phyloP scores from a whole-genome alignment of 2,797 vertebrate species.

The Chrosomus eos region DNA sequence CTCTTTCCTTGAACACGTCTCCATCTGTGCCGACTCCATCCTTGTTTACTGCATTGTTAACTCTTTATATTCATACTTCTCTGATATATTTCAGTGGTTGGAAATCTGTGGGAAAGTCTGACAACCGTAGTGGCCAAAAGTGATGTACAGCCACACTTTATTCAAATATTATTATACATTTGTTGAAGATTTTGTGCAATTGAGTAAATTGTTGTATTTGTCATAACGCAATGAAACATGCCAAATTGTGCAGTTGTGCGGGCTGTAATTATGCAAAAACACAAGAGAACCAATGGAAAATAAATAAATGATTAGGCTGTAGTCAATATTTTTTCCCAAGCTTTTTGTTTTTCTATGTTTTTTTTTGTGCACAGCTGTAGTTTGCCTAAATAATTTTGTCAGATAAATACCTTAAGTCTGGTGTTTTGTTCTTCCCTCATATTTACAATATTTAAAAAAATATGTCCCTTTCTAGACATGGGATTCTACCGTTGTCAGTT shows the following conservation, averaged over 20 bases:
- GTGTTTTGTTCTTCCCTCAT: not conserved
- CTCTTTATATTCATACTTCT: slow-evolving; percentile 52
- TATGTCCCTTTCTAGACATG: not conserved
- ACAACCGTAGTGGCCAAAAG: not conserved
- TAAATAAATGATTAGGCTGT: not conserved
- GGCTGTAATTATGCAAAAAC: not conserved
- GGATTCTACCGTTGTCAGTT: not conserved
- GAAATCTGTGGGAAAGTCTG: not conserved
- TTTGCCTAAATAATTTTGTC: too few relatives aligned
- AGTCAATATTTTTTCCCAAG: not conserved
- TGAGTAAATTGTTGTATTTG: not conserved
- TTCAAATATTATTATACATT: not conserved
- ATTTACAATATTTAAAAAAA: not conserved
- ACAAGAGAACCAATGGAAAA: too few relatives aligned
- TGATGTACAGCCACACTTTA: not conserved
- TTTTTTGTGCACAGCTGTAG: not conserved
- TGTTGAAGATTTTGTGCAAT: not conserved
- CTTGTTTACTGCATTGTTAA: slow-evolving; percentile 74
- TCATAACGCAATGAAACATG: not conserved
- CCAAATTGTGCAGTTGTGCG: not conserved
- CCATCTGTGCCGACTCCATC: slow-evolving; percentile 22
- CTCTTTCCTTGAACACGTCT: slow-evolving; percentile 13
- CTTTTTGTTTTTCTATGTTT: too few relatives aligned
- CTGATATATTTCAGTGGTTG: not conserved
- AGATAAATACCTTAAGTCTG: too few relatives aligned